phyloP scores from a whole-genome alignment of 2,888 invertebrate genomes.

The Metallyticus violacea region DNA sequence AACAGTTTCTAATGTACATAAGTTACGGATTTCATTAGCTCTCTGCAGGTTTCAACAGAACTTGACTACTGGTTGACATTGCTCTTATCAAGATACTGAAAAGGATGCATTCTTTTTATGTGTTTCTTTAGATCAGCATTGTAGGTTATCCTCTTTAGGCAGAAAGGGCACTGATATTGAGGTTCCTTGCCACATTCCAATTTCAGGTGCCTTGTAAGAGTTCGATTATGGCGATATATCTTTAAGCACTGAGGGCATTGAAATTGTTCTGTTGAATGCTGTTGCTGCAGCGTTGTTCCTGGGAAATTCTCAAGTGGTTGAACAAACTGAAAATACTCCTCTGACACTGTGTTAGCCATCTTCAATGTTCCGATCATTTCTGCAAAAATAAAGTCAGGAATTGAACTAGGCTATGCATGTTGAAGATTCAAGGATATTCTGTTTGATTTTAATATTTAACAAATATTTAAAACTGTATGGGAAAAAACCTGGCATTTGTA shows the following conservation, averaged over 20 bases:
- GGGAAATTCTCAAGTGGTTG: neutral
- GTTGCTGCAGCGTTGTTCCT: neutral
- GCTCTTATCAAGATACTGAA: no score
- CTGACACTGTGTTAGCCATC: neutral
- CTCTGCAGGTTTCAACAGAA: no score
- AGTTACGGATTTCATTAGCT: no score
- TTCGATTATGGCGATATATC: neutral
- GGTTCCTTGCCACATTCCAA: constrained; percentile 56
- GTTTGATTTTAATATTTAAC: no score
- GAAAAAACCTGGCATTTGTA: no score
- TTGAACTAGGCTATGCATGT: no score
- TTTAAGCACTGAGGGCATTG: neutral
- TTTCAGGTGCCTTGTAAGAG: constrained; percentile 43
- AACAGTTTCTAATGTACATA: no score
- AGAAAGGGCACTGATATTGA: constrained; percentile 47
- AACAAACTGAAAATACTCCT: neutral
- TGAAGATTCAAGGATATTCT: no score
- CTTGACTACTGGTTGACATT: no score
- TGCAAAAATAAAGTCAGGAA: no score
- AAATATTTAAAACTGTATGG: no score
- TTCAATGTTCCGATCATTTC: no score
- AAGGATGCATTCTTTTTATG: constrained; percentile 19
- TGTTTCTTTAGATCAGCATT: constrained; percentile 34
- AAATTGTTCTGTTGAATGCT: neutral
- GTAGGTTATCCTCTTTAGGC: constrained; percentile 29